Base-by-base conservation (phyloP, 2,888 invertebrate species). In the Acheta domesticus region DNA sequence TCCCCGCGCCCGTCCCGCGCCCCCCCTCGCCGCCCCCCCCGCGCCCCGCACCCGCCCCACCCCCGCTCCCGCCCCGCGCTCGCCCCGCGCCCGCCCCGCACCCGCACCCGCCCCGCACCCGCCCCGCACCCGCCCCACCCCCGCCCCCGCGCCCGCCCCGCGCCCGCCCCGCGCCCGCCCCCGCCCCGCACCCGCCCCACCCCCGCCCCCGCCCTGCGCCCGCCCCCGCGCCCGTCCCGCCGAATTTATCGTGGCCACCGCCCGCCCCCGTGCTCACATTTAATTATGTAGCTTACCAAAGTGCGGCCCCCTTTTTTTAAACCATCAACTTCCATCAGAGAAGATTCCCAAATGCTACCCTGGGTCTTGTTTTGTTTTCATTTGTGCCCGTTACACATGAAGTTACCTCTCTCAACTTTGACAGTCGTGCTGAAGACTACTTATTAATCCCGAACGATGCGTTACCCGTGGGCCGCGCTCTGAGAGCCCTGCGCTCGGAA, bases 181-280 rank as follows among this genome's bases (percentile, higher is more conserved):
- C n/a, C n/a, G n/a, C n/a, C n/a, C n/a, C n/a, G n/a, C n/a, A n/a
- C n/a, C n/a, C n/a, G n/a, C n/a, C n/a, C n/a, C n/a, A n/a, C n/a
- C n/a, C n/a, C n/a, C n/a, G n/a, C n/a, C n/a, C n/a, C n/a, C n/a
- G n/a, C n/a, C n/a, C n/a, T 4, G 14, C 19, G 14, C 62, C 4
- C 62, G 62, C 62, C 62, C 14, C n/a, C n/a, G n/a, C n/a, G n/a
- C n/a, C n/a, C n/a, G n/a, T n/a, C n/a, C 62, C 62, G 62, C 48
- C 49, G 48, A 50, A 77, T 76, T 62, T 77, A 48, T 79, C 79
- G 48, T 20, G 77, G 49, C 74, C 14, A 20, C 48, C 73, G 76
- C 77, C 75, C 80, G 49, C 76, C 75, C 75, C 16, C 23, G 75
- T n/a, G n/a, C 80, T 80, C 80, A 75, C 75, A 78, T 80, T 80